Conservation (phyloP, 2,113 vertebrate genomes). For the Python bivittatus region DNA sequence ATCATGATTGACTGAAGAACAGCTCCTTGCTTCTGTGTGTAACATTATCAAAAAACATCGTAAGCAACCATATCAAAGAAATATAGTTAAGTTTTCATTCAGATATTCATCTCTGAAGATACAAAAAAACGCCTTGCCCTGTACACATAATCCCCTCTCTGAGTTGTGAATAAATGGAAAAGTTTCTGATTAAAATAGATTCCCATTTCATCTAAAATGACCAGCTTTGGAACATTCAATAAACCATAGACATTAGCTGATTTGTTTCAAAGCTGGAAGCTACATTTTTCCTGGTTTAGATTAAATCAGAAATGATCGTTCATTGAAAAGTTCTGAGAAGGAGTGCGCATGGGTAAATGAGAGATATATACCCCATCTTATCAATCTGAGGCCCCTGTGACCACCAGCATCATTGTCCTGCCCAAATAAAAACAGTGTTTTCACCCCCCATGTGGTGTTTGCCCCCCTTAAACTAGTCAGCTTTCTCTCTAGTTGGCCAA, state of each 20-base stretch:
- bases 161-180: background rate
- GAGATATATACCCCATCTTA: background rate
- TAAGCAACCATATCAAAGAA: background rate
- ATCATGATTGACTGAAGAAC: conserved; percentile 28
- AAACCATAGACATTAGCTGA: background rate
- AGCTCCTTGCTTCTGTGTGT: conserved; percentile 2
- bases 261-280: background rate
- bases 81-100: background rate
- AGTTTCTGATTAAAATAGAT: background rate
- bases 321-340: background rate
- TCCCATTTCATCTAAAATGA: background rate
- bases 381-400: background rate
- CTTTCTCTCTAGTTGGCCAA: background rate
- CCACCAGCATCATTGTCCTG: background rate
- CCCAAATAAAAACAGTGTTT: background rate
- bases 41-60: conserved; percentile 36
- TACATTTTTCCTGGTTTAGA: background rate
- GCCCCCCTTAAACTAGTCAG: background rate
- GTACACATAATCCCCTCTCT: too few relatives aligned
- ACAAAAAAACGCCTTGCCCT: background rate
- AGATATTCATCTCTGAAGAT: background rate
- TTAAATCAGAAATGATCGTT: background rate
- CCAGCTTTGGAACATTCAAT: background rate
- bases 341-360: background rate
- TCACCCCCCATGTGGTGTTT: background rate